Conservation (phyloP, 2,113 vertebrate species). For the Strigops habroptila region DNA sequence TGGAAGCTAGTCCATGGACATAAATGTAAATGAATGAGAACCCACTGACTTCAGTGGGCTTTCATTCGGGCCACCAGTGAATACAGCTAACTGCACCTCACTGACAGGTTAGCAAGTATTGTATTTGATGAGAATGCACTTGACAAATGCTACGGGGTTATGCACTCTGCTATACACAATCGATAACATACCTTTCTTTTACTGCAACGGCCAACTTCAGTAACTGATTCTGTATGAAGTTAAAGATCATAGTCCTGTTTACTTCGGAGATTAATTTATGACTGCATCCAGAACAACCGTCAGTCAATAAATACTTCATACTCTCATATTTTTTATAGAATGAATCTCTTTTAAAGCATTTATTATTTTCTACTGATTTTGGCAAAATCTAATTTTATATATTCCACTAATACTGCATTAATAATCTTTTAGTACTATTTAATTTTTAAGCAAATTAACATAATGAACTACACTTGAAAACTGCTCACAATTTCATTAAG, state of each 20-base stretch:
- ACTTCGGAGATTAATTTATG: neutral
- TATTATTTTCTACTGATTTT: neutral
- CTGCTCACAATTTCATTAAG: conserved; percentile 22
- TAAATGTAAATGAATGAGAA: neutral
- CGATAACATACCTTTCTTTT: accelerated
- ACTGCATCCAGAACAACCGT: neutral
- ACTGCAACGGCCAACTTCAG: neutral
- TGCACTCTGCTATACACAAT: neutral
- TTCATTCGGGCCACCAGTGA: neutral
- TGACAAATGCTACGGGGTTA: neutral
- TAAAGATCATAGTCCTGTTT: neutral
- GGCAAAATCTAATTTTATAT: neutral
- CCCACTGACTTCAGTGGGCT: neutral
- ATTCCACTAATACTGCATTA: neutral
- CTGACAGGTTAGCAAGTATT: no score
- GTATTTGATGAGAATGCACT: neutral
- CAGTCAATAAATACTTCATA: neutral
- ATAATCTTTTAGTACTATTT: conserved; percentile 9
- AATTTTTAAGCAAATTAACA: conserved; percentile 32
- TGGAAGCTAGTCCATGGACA: neutral
- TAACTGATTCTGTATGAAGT: neutral
- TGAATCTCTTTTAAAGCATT: neutral
- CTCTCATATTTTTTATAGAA: neutral
- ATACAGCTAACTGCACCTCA: neutral
- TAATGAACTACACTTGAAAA: conserved; percentile 27